Evolutionary conservation across 2,113 vertebrate genomes (phyloP).

Genomic region (Boulengeromyrus knoepffleri): DNA sequence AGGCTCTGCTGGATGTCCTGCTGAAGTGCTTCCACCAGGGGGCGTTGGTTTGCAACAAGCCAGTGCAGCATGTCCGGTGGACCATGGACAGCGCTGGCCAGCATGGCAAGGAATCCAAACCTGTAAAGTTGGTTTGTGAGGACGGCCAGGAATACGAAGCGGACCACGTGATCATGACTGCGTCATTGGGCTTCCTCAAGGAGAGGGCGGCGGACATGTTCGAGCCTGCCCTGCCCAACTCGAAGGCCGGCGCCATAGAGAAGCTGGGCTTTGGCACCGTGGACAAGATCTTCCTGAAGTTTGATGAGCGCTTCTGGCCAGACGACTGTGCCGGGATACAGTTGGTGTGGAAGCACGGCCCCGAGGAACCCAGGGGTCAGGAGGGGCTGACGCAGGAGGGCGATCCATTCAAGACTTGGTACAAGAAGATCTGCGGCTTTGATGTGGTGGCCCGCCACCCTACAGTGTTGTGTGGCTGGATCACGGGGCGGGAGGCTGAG

Average conservation of each 20-base stretch:
- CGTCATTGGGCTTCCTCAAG: slow-evolving; percentile 42
- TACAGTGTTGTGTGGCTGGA: slow-evolving; percentile 48
- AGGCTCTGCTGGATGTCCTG: slow-evolving; percentile 36
- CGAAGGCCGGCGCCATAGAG: slow-evolving; percentile 41
- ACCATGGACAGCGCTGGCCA: neutral
- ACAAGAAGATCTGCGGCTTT: slow-evolving; percentile 50
- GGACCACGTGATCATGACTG: slow-evolving; percentile 42
- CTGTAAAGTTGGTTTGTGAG: slow-evolving; percentile 37
- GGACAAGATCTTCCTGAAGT: slow-evolving; percentile 49
- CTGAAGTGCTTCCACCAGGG: slow-evolving; percentile 34
- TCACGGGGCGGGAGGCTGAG: slow-evolving; percentile 45
- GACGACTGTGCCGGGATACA: slow-evolving; percentile 46
- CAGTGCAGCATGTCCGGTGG: slow-evolving; percentile 36
- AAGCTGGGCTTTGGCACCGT: slow-evolving; percentile 44
- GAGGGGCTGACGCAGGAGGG: slow-evolving; percentile 13
- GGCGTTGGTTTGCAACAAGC: slow-evolving; percentile 22
- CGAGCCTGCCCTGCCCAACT: slow-evolving; percentile 35
- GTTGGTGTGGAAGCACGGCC: slow-evolving; percentile 43
- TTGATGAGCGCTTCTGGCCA: slow-evolving; percentile 44
- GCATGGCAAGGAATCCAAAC: neutral
- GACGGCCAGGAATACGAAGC: slow-evolving; percentile 35
- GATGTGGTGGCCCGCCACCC: slow-evolving; percentile 46
- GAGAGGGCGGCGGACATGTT: slow-evolving; percentile 35
- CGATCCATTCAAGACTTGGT: slow-evolving; percentile 41
- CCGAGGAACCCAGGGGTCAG: slow-evolving; percentile 36